Evolutionary conservation across 2,113 vertebrate species (phyloP).

Genomic region (Centropristis striata): DNA sequence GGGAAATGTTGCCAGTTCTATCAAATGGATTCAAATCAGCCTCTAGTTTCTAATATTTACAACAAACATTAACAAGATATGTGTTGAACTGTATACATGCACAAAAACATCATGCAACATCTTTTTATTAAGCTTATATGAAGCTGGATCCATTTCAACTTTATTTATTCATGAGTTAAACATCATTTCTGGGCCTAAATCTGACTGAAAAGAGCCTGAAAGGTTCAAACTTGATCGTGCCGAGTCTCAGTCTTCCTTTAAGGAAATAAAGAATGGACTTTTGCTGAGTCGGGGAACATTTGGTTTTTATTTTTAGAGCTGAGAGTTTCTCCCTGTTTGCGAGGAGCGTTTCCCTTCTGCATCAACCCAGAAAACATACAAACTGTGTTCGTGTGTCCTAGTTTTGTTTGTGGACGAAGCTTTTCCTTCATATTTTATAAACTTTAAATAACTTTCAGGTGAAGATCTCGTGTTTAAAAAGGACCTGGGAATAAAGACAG

Average conservation of each 20-base stretch:
- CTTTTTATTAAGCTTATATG: no score
- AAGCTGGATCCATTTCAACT: no score
- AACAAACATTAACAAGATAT: background rate
- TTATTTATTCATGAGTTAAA: no score
- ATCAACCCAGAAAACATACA: background rate
- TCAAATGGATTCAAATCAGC: background rate
- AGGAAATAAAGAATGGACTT: background rate
- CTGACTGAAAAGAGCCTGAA: no score
- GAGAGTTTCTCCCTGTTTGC: background rate
- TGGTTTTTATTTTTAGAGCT: background rate
- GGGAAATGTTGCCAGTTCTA: no score
- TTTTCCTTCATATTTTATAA: background rate
- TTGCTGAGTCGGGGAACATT: background rate
- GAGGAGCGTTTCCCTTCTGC: background rate
- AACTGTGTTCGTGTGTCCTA: background rate
- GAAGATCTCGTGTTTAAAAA: background rate
- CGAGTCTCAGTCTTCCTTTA: background rate
- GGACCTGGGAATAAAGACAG: background rate
- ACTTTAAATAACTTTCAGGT: background rate
- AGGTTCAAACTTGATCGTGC: no score
- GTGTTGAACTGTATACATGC: no score
- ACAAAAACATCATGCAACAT: no score
- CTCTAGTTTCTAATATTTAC: background rate
- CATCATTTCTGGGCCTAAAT: no score
- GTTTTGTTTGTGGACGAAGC: background rate